Conservation (phyloP, 2,888 invertebrate genomes). For the Pardosa pseudoannulata region DNA sequence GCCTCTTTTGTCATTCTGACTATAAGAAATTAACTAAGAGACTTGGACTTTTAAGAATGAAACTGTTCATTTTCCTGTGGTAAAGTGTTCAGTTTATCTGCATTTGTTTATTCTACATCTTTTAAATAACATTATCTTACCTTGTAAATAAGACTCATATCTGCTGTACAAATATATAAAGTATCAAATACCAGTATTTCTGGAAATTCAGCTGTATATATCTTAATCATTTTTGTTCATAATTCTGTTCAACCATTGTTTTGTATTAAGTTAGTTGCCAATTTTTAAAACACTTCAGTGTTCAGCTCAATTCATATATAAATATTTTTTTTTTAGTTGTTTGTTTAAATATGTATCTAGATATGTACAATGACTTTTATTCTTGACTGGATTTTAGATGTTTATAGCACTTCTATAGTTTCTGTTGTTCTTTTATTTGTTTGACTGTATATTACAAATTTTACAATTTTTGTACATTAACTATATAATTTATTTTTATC, state of each 20-base stretch:
- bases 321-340: neutral
- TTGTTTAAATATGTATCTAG: neutral
- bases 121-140: conserved; percentile 27
- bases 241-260: neutral
- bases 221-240: neutral
- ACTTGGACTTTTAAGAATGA: neutral
- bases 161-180: conserved; percentile 52
- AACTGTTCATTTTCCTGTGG: conserved; percentile 1
- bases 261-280: conserved; percentile 29
- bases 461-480: conserved; percentile 48
- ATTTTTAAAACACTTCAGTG: conserved; percentile 40
- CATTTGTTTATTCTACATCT: conserved; percentile 42
- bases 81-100: neutral
- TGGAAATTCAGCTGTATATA: neutral
- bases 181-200: neutral
- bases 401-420: conserved; percentile 23
- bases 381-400: conserved; percentile 28
- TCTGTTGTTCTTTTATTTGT: conserved; percentile 26
- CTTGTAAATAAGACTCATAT: conserved; percentile 50
- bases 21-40: too few species aligned
- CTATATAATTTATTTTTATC: conserved; percentile 57
- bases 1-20: neutral
- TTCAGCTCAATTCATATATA: conserved; percentile 59
- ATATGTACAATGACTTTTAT: conserved; percentile 7
- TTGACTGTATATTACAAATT: conserved; percentile 31